phyloP scores from a whole-genome alignment of 2,888 invertebrate genomes.

The Acholoe squamosa region DNA sequence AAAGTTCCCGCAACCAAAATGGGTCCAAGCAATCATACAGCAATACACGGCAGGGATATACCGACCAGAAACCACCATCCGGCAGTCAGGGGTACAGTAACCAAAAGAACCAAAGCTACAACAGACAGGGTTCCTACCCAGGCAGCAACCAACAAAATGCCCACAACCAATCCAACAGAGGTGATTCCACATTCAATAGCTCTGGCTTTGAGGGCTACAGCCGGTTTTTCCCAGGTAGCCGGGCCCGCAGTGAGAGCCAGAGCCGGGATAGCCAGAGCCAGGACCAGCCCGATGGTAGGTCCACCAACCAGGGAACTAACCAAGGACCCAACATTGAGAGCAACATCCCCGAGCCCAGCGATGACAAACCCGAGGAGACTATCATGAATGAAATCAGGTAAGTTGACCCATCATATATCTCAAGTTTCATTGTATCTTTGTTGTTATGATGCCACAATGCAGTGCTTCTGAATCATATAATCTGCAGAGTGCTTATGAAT shows the following conservation, averaged over 20 bases:
- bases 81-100: background rate
- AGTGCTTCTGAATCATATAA: too few relatives aligned
- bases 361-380: background rate
- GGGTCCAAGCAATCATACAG: background rate
- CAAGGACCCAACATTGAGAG: background rate
- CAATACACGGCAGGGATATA: background rate
- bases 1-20: background rate
- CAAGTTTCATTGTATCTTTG: too few relatives aligned
- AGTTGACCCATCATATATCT: background rate
- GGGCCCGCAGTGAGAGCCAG: slow-evolving; percentile 25
- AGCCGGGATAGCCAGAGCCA: slow-evolving; percentile 14
- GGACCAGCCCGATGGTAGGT: slow-evolving; percentile 43
- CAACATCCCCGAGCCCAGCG: slow-evolving; percentile 50
- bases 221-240: slow-evolving; percentile 11
- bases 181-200: background rate
- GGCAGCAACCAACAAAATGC: background rate
- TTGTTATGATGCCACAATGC: too few relatives aligned
- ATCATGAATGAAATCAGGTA: slow-evolving; percentile 60
- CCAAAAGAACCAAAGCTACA: background rate
- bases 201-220: background rate
- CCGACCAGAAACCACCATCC: background rate
- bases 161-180: background rate
- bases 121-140: background rate
- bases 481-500: too few relatives aligned
- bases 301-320: too few relatives aligned